Evolutionary conservation across 2,888 invertebrate genomes (phyloP).

Genomic region (Chironomus tentans): DNA sequence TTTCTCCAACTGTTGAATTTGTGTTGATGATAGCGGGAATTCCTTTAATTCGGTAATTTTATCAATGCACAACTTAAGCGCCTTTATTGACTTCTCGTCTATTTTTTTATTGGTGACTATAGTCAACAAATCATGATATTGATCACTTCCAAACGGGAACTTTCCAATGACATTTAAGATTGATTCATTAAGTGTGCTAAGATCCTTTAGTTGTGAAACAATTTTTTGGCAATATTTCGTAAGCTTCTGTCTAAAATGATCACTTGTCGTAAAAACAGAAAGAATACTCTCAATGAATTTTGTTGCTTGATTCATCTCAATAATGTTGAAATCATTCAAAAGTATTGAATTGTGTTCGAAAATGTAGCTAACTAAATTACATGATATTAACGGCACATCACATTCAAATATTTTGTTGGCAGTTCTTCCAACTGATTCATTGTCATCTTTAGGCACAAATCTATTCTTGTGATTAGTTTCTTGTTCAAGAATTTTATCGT

Average conservation of each 20-base stretch:
- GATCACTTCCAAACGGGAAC: background rate
- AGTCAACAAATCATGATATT: background rate
- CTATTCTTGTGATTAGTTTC: background rate
- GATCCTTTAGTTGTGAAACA: background rate
- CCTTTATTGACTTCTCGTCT: no score
- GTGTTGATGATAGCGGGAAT: background rate
- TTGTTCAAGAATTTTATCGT: background rate
- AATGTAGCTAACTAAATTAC: background rate
- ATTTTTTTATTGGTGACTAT: no score
- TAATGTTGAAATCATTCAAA: background rate
- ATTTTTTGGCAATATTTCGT: background rate
- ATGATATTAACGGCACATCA: background rate
- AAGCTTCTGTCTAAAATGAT: background rate
- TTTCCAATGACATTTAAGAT: background rate
- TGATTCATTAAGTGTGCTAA: background rate
- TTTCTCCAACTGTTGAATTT: constrained; percentile 30
- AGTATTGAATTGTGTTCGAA: background rate
- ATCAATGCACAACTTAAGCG: background rate
- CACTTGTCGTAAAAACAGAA: background rate
- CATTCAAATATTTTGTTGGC: constrained; percentile 11
- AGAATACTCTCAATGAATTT: background rate
- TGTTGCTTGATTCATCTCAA: background rate
- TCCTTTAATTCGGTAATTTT: background rate
- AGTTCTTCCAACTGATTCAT: background rate
- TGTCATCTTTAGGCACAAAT: no score